Base-by-base conservation (phyloP, 2,888 invertebrate genomes). In the Teinopalpus imperialis region DNA sequence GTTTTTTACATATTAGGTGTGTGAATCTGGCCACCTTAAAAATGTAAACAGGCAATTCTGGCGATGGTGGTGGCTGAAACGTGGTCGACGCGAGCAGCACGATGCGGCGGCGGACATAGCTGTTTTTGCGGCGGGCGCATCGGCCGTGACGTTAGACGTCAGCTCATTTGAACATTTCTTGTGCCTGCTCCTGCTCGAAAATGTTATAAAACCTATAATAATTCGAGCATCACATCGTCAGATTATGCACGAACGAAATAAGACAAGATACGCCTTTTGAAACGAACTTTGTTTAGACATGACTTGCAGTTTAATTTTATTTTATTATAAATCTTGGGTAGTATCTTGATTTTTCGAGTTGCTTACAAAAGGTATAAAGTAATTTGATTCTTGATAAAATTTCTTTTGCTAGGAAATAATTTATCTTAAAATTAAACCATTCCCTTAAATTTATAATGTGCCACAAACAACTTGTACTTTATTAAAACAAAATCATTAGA, bases 101-200 rank as follows among this genome's bases (percentile, higher is more conserved):
- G 66, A 74, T 66, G 70, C 66, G 69, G 74, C 70, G 73, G 71
- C 69, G 63, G 68, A 73, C 68, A 73, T 75, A 71, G 69, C 66
- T 63, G 67, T 82, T 83, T 86, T 85, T 86, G 72, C 67, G 53
- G 55, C 63, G 59, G 65, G 64, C 63, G 68, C 63, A 70, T 66
- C 66, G 65, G 80, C 69, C 86, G 81, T 85, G 71, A 82, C 81
- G 73, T 72, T 76, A 77, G 80, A 85, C n/a, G n/a, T n/a, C 86
- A 81, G 81, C 79, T 83, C 81, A 75, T 82, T 81, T 81, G 81
- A 74, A 75, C 72, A 75, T 77, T 85, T 83, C 73, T 82, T 82
- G 72, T 76, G 31, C 32, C 29, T 27, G 20, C 32, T 67, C 63
- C 59, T 65, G 59, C 69, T 75, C 69, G 72, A 71, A 35, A 35